These are phyloP conservation scores for Phaenicophaeus curvirostris DNA, from an alignment of 2,797 vertebrate species.

Conservation along the genomic window DNA sequence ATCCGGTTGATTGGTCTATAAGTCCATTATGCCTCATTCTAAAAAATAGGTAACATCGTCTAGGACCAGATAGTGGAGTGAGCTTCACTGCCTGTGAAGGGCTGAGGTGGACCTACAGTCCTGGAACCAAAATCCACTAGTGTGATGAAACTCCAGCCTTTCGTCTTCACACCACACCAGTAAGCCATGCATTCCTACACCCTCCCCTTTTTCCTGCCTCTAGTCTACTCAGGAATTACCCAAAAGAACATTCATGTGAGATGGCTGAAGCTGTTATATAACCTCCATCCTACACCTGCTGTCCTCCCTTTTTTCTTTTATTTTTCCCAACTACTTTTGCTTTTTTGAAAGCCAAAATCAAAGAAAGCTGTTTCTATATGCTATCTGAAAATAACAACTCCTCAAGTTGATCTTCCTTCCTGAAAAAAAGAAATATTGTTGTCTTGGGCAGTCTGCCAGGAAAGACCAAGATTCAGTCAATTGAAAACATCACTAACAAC, in stretches of 20 bases:
- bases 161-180: background rate
- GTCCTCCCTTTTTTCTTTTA: background rate
- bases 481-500: conserved; percentile 4
- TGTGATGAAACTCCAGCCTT: background rate
- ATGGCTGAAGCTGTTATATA: background rate
- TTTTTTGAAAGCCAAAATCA: background rate
- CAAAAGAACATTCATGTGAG: background rate
- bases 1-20: background rate
- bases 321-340: background rate
- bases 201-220: background rate
- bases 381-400: background rate
- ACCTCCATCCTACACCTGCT: background rate
- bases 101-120: background rate
- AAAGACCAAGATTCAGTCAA: background rate
- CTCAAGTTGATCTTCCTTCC: background rate
- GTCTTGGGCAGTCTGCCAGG: background rate
- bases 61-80: background rate
- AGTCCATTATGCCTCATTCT: background rate
- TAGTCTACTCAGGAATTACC: background rate
- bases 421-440: conserved; percentile 1
- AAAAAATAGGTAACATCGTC: background rate
- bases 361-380: background rate
- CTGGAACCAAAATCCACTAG: background rate
- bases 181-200: background rate
- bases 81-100: background rate